A percentile compares a stretch with the other conserved stretches of the same genome.
Conservation (phyloP, 1,140 invertebrate genomes). For the Drosophila hydei region DNA sequence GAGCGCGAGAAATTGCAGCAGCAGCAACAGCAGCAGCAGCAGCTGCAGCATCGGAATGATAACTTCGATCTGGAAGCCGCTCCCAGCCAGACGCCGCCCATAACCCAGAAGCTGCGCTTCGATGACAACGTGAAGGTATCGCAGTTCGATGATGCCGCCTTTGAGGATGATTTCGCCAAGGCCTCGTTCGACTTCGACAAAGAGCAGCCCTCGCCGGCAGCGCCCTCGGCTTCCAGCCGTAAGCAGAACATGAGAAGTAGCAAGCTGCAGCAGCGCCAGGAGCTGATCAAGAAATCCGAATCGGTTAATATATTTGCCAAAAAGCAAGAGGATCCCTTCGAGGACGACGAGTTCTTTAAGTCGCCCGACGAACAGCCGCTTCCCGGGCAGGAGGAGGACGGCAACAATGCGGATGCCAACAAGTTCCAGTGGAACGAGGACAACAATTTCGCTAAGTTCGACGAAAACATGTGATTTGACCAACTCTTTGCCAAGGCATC, state of each 20-base stretch:
- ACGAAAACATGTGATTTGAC: constrained; percentile 84
- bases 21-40: constrained; percentile 28
- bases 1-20: constrained; percentile 84
- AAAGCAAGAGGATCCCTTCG: constrained; percentile 91
- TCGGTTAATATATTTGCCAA: constrained; percentile 94
- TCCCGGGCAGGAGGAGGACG: constrained; percentile 28
- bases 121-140: constrained; percentile 83
- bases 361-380: constrained; percentile 55
- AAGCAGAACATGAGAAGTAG: constrained; percentile 73
- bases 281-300: constrained; percentile 92
- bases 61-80: constrained; percentile 57
- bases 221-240: constrained; percentile 46
- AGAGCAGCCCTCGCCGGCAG: constrained; percentile 57
- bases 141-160: constrained; percentile 82
- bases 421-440: constrained; percentile 79
- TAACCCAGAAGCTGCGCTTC: constrained; percentile 80
- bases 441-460: constrained; percentile 83
- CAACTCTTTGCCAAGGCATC: constrained; percentile 72
- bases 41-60: constrained; percentile 14
- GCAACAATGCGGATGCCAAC: constrained; percentile 19
- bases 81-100: constrained; percentile 61
- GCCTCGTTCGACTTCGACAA: constrained; percentile 82
- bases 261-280: constrained; percentile 79
- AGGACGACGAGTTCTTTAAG: constrained; percentile 93
- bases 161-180: constrained; percentile 83